Percentiles rank a stretch among this genome's conserved stretches.
phyloP scores from a whole-genome alignment of 1,140 invertebrate species.

The Apis cerana region DNA sequence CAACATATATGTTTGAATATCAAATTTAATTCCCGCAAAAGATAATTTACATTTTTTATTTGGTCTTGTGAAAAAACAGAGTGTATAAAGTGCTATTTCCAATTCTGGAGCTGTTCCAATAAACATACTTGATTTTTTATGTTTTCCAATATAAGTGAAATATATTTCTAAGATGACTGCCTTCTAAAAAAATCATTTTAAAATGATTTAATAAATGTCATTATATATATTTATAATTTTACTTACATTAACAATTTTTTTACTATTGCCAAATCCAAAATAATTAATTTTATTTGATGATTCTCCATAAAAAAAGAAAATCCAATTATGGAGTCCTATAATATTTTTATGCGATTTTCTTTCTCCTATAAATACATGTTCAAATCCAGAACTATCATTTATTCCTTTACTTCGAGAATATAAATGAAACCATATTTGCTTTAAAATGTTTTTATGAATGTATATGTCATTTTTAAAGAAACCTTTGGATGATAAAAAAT shows the following conservation, averaged over 20 bases:
- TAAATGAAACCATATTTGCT: conserved; percentile 88
- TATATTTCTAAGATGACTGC: conserved; percentile 71
- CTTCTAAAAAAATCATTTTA: conserved; percentile 46
- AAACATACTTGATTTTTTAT: conserved; percentile 80
- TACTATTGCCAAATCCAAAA: conserved; percentile 73
- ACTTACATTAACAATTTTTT: conserved; percentile 71
- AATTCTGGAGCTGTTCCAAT: conserved; percentile 85
- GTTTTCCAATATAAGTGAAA: conserved; percentile 69
- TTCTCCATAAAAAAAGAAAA: conserved; percentile 79
- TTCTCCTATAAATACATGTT: conserved; percentile 83
- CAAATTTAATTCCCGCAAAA: conserved; percentile 42
- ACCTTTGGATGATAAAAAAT: conserved; percentile 80
- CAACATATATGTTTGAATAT: conserved; percentile 49
- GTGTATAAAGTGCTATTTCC: conserved; percentile 84
- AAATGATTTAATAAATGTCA: neutral
- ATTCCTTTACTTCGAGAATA: conserved; percentile 85
- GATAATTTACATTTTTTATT: conserved; percentile 70
- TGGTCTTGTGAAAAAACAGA: conserved; percentile 81
- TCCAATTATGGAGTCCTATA: conserved; percentile 83
- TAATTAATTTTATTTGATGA: conserved; percentile 78
- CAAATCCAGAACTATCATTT: conserved; percentile 78
- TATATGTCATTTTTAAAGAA: conserved; percentile 55
- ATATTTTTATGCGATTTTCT: conserved; percentile 74
- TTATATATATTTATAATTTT: neutral
- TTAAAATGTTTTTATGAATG: conserved; percentile 85